Base-by-base conservation (phyloP, 2,797 vertebrate species). In the Crocidura indochinensis region DNA sequence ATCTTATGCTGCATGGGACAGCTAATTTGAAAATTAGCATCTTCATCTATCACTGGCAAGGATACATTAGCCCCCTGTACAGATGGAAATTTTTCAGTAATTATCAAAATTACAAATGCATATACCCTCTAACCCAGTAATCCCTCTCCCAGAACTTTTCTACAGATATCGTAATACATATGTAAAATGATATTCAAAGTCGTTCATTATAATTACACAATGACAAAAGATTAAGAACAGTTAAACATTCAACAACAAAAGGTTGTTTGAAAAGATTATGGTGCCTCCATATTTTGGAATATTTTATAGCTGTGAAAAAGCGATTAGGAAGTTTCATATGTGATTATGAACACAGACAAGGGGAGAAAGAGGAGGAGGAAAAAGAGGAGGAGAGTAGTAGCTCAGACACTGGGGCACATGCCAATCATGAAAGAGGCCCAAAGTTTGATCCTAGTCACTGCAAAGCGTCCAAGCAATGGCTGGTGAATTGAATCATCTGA, bases 51-150 rank as follows among this genome's bases (percentile, higher is more conserved):
- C 75, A 20, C 53, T 82, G 29, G n/a, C 56, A 29, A 46, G 8
- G 29, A 51, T 65, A 89, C 65, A 60, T 2, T 89, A 62, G 64
- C 53, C 87, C 38, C 5, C 67, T 11, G 20, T 26, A 12, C 75
- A 31, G 60, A 77, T 27, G 19, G 14, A 10, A 90, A 44, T 49
- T 76, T 86, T 82, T 89, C 27, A 68, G 9, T 62, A 85, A 67
- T 89, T 87, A 67, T 51, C 47, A 79, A 86, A 83, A 86, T 75
- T 49, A 77, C 2, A 8, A 56, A 88, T 69, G 11, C 10, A 77
- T 60, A 19, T 60, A 46, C 20, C 26, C 29, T 67, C 62, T 27
- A 22, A 51, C 51, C 51, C 26, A 69, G 67, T 49, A 73, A 74
- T 82, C 46, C 14, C 31, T 27, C 6, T 65, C 27, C 62, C 27